Conservation (phyloP, 1,140 invertebrate genomes). For the Rhagoletis pomonella region DNA sequence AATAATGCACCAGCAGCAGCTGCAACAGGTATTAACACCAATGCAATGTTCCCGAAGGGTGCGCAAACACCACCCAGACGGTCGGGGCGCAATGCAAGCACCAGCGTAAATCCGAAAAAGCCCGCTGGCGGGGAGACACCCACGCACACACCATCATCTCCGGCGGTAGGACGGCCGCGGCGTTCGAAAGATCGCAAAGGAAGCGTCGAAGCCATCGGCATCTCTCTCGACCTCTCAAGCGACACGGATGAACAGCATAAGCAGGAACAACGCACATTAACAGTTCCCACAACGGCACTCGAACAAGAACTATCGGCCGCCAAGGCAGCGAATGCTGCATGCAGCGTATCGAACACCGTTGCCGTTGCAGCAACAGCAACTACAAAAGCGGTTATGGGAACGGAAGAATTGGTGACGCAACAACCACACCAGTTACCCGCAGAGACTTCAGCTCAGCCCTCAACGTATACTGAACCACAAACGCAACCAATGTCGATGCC, state of each 20-base stretch:
- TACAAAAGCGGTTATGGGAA: slow-evolving; percentile 22
- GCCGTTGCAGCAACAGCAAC: slow-evolving; percentile 51
- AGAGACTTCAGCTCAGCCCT: slow-evolving; percentile 8
- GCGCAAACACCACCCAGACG: slow-evolving; percentile 68
- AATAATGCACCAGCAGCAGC: slow-evolving; percentile 74
- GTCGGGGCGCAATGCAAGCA: slow-evolving; percentile 65
- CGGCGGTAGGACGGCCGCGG: slow-evolving; percentile 77
- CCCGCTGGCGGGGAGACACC: slow-evolving; percentile 59
- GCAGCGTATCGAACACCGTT: slow-evolving; percentile 59
- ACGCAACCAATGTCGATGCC: slow-evolving; percentile 60
- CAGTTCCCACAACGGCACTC: not conserved
- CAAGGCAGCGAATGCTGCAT: slow-evolving; percentile 5
- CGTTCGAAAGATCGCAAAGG: slow-evolving; percentile 78
- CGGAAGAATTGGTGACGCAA: not conserved
- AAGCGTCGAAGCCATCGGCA: slow-evolving; percentile 71
- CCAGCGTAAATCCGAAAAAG: slow-evolving; percentile 57
- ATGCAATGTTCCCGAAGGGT: slow-evolving; percentile 69
- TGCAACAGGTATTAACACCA: slow-evolving; percentile 57
- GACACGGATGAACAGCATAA: slow-evolving; percentile 45
- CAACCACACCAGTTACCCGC: slow-evolving; percentile 9
- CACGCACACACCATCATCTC: slow-evolving; percentile 72
- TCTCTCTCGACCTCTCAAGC: slow-evolving; percentile 1
- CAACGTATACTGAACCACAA: slow-evolving; percentile 58
- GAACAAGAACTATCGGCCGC: not conserved
- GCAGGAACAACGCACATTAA: not conserved